These are phyloP conservation scores for Aurelia aurita DNA, from an alignment of 30 jellyfish, hydroid and myxozoan species.

Conservation along the genomic window DNA sequence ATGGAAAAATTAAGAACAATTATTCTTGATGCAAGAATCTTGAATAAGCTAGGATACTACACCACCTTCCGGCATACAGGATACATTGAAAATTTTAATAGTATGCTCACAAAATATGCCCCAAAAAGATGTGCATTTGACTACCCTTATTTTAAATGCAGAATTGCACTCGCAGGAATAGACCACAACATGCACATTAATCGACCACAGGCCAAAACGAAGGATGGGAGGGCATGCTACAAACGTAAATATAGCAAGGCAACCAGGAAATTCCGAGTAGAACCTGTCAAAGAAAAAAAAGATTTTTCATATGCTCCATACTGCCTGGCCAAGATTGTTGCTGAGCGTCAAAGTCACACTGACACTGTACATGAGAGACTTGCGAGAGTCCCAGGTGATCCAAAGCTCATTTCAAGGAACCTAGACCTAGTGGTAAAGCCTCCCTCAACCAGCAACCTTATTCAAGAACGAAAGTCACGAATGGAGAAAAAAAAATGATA, in stretches of 20 bases:
- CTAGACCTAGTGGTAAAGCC: slow-evolving; percentile 20
- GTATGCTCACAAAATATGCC: slow-evolving; percentile 41
- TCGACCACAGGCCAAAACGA: not conserved
- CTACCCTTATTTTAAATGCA: not conserved
- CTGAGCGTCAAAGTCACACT: not conserved
- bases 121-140: slow-evolving; percentile 42
- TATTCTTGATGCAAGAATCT: slow-evolving; percentile 21
- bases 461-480: slow-evolving; percentile 9
- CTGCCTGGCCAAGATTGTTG: slow-evolving; percentile 32
- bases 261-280: slow-evolving; percentile 24
- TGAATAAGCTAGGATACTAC: slow-evolving; percentile 2
- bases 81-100: slow-evolving; percentile 25
- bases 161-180: slow-evolving; percentile 14
- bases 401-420: slow-evolving; percentile 20
- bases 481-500: not conserved
- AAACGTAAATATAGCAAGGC: slow-evolving; percentile 9
- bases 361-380: slow-evolving; percentile 8
- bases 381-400: slow-evolving; percentile 21
- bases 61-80: slow-evolving; percentile 43
- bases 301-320: slow-evolving; percentile 5
- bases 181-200: slow-evolving; percentile 25
- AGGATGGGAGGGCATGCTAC: slow-evolving; percentile 1
- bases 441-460: slow-evolving; percentile 21
- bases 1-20: slow-evolving; percentile 28
- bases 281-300: slow-evolving; percentile 37